Percentiles rank a stretch among this genome's conserved stretches.
Evolutionary conservation across 2,113 vertebrate species (phyloP).

Genomic region (Lontra canadensis): DNA sequence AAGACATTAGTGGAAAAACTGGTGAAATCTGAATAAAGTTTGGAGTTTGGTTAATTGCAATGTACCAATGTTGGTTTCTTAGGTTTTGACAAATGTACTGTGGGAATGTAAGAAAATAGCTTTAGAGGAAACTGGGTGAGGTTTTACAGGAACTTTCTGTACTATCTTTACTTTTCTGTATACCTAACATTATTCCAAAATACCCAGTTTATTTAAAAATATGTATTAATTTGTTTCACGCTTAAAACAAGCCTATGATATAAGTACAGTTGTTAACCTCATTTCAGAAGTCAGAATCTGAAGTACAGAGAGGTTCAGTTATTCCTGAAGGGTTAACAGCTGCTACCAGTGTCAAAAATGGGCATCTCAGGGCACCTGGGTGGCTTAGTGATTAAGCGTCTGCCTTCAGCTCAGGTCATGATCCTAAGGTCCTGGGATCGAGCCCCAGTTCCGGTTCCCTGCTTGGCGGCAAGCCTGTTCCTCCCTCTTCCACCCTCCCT

Average conservation of each 20-base stretch:
- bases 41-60: neutral
- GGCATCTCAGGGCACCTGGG: neutral
- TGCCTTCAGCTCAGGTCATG: too few species aligned
- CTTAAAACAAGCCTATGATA: neutral
- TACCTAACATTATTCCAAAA: slow-evolving; percentile 3
- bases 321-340: neutral
- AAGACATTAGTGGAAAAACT: slow-evolving; percentile 17
- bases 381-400: too few species aligned
- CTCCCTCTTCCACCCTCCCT: too few species aligned
- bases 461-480: too few species aligned
- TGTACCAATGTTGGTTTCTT: neutral
- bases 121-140: neutral
- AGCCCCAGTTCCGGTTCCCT: too few species aligned
- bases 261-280: neutral
- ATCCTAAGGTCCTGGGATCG: too few species aligned
- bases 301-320: neutral
- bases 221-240: neutral
- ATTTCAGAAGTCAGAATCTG: neutral
- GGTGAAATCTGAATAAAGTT: slow-evolving; percentile 4
- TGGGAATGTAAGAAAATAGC: neutral
- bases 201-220: neutral
- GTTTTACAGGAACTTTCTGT: neutral
- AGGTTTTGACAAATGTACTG: neutral
- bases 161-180: neutral
- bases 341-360: neutral